Evolutionary conservation across 2,888 invertebrate species (phyloP), one percentile per base, ranked within the genome.

Genomic region (Pteria penguin): DNA sequence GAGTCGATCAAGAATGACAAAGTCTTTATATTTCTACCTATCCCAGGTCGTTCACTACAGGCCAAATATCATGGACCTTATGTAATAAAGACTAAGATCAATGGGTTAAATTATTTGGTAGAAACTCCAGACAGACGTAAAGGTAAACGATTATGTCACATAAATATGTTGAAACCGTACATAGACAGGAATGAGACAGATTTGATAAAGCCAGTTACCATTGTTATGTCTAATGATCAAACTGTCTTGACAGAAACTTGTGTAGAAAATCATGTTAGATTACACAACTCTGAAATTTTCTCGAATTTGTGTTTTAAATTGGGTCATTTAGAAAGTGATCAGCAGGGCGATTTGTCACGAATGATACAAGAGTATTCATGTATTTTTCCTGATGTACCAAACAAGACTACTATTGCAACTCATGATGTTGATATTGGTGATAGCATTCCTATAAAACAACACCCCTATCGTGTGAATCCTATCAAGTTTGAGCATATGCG

Each of bases 11-110:
- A n/a, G n/a, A n/a, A n/a, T n/a, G n/a, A 86, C 55, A 80, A 78
- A 57, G 79, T 82, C 24, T 26, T 83, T 63, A 74, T 60, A 22
- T 71, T 83, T 11, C 72, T 84, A 57, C 84, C 83, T 55, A 33
- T 76, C 36, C 62, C 74, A 32, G 72, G 71, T 24, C 66, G 69
- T 14, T 74, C 78, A 11, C 55, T 83, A 57, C 72, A 78, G 65
- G 76, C 76, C 11, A 76, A 63, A 61, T 79, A 78, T 52, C 79
- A 65, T 75, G 78, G 79, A 14, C 78, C 79, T 14, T 81, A 76
- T 62, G 69, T 27, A 29, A 62, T 80, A 33, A 67, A 76, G 27
- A 57, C 54, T 22, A 75, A 78, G 55, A 33, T 78, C 8, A 75
- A 32, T 72, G 55, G 76, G 18, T 29, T 79, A 26, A 76, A 76